phyloP scores from a whole-genome alignment of 2,797 vertebrate genomes.

The Halcyon smyrnensis region DNA sequence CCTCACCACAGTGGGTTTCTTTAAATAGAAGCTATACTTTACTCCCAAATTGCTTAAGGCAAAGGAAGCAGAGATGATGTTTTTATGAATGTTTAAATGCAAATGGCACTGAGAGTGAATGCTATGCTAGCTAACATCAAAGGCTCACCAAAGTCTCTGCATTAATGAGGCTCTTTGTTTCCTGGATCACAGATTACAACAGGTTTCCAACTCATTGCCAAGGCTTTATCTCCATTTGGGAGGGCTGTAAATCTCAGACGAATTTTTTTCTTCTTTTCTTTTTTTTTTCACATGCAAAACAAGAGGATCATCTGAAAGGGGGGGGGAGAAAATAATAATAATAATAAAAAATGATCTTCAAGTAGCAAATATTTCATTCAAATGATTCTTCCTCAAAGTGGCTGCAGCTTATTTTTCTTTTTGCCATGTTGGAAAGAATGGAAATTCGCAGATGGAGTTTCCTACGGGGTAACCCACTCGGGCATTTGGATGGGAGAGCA shows the following conservation, averaged over 20 bases:
- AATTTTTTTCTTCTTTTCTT: background rate
- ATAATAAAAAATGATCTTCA: constrained; percentile 1
- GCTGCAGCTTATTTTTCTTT: constrained; percentile 33
- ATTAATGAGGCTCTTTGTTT: constrained; percentile 97
- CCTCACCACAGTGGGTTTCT: constrained; percentile 82
- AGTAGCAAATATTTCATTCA: constrained; percentile 67
- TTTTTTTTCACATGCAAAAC: constrained; percentile 76
- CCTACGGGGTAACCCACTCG: background rate
- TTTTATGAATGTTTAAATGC: constrained; percentile 81
- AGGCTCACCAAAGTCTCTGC: constrained; percentile 89
- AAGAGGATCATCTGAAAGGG: constrained; percentile 67
- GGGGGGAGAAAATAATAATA: background rate
- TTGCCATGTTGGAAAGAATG: constrained; percentile 38
- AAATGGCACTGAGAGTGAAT: constrained; percentile 86
- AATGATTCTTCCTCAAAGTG: constrained; percentile 28
- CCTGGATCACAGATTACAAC: constrained; percentile 91
- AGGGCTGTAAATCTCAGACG: constrained; percentile 82
- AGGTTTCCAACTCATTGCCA: constrained; percentile 87
- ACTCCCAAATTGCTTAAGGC: constrained; percentile 82
- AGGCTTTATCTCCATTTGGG: constrained; percentile 81
- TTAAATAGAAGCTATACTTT: constrained; percentile 84
- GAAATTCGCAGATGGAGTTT: background rate
- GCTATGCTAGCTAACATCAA: constrained; percentile 93
- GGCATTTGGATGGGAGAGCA: background rate
- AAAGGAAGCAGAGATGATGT: constrained; percentile 83